Conservation (phyloP, 2,797 vertebrate species). For the Megalops cyprinoides region DNA sequence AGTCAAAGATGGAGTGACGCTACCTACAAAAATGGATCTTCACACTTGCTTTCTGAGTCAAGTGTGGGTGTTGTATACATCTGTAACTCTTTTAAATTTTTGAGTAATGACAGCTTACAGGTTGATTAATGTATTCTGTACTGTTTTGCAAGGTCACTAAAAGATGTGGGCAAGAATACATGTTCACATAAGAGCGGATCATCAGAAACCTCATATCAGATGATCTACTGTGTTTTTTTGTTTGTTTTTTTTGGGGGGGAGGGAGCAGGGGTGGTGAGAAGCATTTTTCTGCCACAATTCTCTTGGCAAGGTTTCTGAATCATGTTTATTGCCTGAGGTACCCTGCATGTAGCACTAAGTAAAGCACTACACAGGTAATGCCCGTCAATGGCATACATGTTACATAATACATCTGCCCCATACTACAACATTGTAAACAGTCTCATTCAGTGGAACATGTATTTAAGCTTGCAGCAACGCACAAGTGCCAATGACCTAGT, state of each 20-base stretch:
- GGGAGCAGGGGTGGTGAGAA: not conserved
- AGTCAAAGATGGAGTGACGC: not conserved
- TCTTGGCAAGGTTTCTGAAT: not conserved
- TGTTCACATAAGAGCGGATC: not conserved
- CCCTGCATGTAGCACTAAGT: no score
- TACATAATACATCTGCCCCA: no score
- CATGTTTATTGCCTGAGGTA: not conserved
- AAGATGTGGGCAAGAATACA: not conserved
- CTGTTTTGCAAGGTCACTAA: not conserved
- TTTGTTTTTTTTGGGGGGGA: not conserved
- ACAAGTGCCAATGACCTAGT: not conserved
- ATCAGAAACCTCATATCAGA: not conserved
- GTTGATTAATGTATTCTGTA: not conserved
- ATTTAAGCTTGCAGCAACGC: not conserved
- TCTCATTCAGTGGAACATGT: not conserved
- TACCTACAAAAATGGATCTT: no score
- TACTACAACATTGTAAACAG: not conserved
- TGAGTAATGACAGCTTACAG: conserved; percentile 10
- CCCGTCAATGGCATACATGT: no score
- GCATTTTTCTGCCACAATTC: not conserved
- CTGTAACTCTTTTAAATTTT: not conserved
- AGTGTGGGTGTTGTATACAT: not conserved
- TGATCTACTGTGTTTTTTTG: not conserved
- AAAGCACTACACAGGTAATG: no score
- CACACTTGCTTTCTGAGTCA: not conserved